Conservation (phyloP, 2,888 invertebrate genomes). For the Torymus auratus region DNA sequence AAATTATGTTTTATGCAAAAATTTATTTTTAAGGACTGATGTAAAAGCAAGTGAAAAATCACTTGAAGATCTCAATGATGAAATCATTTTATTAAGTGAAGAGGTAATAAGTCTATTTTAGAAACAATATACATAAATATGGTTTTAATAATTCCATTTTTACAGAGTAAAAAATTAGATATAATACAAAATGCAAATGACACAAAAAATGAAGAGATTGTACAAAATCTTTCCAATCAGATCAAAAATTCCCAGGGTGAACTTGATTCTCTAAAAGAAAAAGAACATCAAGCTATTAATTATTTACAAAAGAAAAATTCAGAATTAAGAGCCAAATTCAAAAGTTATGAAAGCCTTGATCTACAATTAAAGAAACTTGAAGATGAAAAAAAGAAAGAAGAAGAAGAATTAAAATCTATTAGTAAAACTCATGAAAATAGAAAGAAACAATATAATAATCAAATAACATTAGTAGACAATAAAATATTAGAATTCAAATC, state of each 20-base stretch:
- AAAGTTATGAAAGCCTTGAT: constrained; percentile 40
- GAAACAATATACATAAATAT: not conserved
- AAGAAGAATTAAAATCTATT: constrained; percentile 22
- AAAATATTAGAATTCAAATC: constrained; percentile 35
- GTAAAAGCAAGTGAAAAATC: constrained; percentile 9
- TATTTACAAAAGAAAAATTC: constrained; percentile 48
- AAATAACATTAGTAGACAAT: constrained; percentile 34
- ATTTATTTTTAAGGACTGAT: constrained; percentile 28
- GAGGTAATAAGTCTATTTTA: constrained; percentile 40
- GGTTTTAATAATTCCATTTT: not conserved
- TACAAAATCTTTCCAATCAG: constrained; percentile 37
- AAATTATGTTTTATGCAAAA: not conserved
- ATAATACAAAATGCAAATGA: constrained; percentile 11
- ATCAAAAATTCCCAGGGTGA: constrained; percentile 40
- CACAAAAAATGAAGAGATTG: constrained; percentile 21
- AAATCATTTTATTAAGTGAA: constrained; percentile 18
- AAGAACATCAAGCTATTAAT: constrained; percentile 37
- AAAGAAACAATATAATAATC: constrained; percentile 16
- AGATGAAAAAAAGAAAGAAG: constrained; percentile 38
- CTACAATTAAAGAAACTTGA: constrained; percentile 17
- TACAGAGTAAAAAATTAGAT: constrained; percentile 36
- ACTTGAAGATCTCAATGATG: constrained; percentile 17
- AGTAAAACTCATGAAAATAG: constrained; percentile 11
- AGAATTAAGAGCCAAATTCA: constrained; percentile 39
- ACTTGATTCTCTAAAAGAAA: constrained; percentile 30